Percentiles rank a stretch among this genome's conserved stretches.
Conservation (phyloP, 2,888 invertebrate species). For the Chloromyia formosa region DNA sequence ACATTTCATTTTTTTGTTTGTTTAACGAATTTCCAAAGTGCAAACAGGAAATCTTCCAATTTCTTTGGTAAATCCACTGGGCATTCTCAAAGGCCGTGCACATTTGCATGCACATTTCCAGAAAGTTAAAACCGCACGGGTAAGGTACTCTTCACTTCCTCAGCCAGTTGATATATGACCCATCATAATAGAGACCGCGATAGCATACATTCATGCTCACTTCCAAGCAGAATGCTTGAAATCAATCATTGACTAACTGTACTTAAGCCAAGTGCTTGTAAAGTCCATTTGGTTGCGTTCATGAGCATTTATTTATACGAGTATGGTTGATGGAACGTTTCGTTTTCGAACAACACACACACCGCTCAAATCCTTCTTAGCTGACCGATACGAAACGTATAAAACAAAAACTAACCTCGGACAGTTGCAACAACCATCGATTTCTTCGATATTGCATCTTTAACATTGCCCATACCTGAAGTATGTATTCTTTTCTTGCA, state of each 20-base stretch:
- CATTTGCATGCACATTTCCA: not conserved
- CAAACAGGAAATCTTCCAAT: slow-evolving; percentile 33
- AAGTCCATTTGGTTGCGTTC: slow-evolving; percentile 22
- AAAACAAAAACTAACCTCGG: not conserved
- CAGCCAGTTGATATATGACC: slow-evolving; percentile 24
- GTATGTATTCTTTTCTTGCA: not conserved
- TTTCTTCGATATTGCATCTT: slow-evolving; percentile 12
- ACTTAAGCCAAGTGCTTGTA: slow-evolving; percentile 36
- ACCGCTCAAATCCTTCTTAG: not conserved
- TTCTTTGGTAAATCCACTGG: slow-evolving; percentile 16
- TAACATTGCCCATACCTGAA: not conserved
- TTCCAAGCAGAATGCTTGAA: slow-evolving; percentile 35
- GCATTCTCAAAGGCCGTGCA: not conserved
- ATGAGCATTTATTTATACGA: slow-evolving; percentile 22
- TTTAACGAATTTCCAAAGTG: too few species aligned
- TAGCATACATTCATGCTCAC: slow-evolving; percentile 22
- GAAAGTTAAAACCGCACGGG: slow-evolving; percentile 23
- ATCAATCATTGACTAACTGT: slow-evolving; percentile 44
- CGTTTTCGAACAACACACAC: not conserved
- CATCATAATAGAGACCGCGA: slow-evolving; percentile 28
- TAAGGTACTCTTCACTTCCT: not conserved
- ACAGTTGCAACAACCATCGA: not conserved
- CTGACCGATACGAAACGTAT: not conserved
- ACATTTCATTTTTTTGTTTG: slow-evolving; percentile 8
- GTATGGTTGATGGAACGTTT: not conserved